These are phyloP conservation scores for Petrosia ficiformis DNA, from an alignment of 37 sponge, comb jelly and placozoan species.

Conservation along the genomic window DNA sequence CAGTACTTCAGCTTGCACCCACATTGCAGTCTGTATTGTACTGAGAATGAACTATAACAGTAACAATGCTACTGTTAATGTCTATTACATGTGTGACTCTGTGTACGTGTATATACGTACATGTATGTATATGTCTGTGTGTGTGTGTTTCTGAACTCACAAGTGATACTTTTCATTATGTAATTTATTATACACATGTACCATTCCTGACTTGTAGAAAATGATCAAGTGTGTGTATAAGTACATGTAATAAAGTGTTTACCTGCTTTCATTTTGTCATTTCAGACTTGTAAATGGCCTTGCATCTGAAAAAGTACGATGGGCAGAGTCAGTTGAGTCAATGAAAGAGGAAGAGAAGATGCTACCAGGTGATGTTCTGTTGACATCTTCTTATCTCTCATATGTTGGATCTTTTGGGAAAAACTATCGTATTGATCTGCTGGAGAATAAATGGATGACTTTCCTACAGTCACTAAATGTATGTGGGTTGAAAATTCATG, in stretches of 20 bases:
- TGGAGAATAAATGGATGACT: constrained; percentile 78
- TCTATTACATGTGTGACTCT: too few relatives aligned
- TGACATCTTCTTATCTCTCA: constrained; percentile 91
- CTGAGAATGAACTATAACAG: too few relatives aligned
- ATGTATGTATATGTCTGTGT: too few relatives aligned
- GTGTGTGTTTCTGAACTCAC: too few relatives aligned
- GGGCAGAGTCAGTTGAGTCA: constrained; percentile 86
- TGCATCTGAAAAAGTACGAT: constrained; percentile 93
- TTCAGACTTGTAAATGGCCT: constrained; percentile 83
- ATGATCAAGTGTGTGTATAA: background rate
- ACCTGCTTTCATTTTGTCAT: background rate
- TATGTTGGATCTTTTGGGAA: constrained; percentile 94
- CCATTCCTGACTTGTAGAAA: too few relatives aligned
- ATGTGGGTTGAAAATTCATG: too few relatives aligned
- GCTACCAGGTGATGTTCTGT: constrained; percentile 94
- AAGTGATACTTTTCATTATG: too few relatives aligned
- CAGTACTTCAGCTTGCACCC: too few relatives aligned
- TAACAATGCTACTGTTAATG: too few relatives aligned
- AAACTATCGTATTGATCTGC: constrained; percentile 72
- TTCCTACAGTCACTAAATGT: constrained; percentile 73
- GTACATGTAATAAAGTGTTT: background rate
- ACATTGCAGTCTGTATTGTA: too few relatives aligned
- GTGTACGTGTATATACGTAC: too few relatives aligned
- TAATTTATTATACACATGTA: too few relatives aligned
- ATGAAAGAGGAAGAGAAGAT: constrained; percentile 82